phyloP scores from a whole-genome alignment of 2,797 vertebrate genomes.

The Philypnodon macrostomus region DNA sequence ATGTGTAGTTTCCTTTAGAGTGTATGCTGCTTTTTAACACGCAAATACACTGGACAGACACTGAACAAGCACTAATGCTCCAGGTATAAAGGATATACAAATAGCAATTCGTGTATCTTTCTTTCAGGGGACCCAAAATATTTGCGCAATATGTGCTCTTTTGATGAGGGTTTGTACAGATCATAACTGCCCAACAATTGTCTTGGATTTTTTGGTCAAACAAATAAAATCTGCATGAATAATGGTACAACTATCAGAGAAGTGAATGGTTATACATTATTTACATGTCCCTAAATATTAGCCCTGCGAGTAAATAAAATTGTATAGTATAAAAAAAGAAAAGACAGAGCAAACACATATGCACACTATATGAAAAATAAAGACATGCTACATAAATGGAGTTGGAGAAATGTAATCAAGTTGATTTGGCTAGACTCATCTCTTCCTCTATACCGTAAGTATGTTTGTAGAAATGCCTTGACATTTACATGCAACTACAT shows the following conservation, averaged over 20 bases:
- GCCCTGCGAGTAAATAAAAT: background rate
- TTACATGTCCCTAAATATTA: no score
- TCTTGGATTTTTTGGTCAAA: no score
- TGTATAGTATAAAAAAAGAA: background rate
- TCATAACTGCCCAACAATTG: no score
- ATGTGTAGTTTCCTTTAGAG: conserved; percentile 57
- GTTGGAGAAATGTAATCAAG: background rate
- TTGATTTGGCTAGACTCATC: conserved; percentile 8
- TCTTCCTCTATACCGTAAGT: background rate
- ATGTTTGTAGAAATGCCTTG: background rate
- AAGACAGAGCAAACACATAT: background rate
- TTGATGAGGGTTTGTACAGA: no score
- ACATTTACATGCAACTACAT: background rate
- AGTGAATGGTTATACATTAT: no score
- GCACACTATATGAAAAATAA: background rate
- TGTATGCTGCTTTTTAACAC: conserved; percentile 44
- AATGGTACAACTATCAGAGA: no score
- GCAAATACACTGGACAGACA: conserved; percentile 31
- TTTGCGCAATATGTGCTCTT: no score
- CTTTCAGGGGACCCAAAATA: no score
- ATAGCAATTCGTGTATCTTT: no score
- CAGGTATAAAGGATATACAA: no score
- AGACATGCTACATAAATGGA: background rate
- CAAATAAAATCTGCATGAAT: no score
- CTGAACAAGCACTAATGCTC: no score